These are phyloP conservation scores for Mycalesis mineus DNA, from an alignment of 2,888 invertebrate genomes.

Conservation along the genomic window DNA sequence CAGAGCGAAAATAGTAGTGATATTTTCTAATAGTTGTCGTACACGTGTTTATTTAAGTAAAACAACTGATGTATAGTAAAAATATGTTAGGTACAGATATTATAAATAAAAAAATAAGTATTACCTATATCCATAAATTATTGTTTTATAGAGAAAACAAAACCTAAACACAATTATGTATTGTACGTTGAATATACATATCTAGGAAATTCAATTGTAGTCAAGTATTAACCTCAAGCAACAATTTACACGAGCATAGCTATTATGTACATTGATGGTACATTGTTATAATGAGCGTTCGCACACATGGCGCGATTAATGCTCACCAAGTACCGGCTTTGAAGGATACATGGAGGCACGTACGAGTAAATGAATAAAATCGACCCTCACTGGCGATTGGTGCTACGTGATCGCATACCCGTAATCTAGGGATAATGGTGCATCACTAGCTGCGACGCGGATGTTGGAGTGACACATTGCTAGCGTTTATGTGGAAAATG, in stretches of 20 bases:
- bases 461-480: constrained; percentile 30
- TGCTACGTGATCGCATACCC: constrained; percentile 51
- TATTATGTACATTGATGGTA: constrained; percentile 41
- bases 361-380: constrained; percentile 54
- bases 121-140: too few relatives aligned
- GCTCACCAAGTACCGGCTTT: constrained; percentile 31
- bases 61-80: too few relatives aligned
- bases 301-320: constrained; percentile 44
- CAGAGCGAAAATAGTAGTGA: too few relatives aligned
- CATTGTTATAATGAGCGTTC: constrained; percentile 40
- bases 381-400: constrained; percentile 37
- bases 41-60: too few relatives aligned
- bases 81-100: too few relatives aligned
- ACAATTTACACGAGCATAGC: constrained; percentile 45
- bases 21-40: too few relatives aligned
- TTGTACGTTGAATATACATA: neutral
- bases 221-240: constrained; percentile 36
- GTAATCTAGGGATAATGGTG: constrained; percentile 42
- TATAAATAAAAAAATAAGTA: too few relatives aligned
- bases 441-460: constrained; percentile 28
- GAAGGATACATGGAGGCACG: constrained; percentile 44
- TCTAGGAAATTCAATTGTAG: constrained; percentile 1
- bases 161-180: neutral
- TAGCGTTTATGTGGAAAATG: constrained; percentile 20
- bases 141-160: too few relatives aligned